Evolutionary conservation across 2,797 vertebrate species (phyloP).

Genomic region (Acestrorhynchus altus): DNA sequence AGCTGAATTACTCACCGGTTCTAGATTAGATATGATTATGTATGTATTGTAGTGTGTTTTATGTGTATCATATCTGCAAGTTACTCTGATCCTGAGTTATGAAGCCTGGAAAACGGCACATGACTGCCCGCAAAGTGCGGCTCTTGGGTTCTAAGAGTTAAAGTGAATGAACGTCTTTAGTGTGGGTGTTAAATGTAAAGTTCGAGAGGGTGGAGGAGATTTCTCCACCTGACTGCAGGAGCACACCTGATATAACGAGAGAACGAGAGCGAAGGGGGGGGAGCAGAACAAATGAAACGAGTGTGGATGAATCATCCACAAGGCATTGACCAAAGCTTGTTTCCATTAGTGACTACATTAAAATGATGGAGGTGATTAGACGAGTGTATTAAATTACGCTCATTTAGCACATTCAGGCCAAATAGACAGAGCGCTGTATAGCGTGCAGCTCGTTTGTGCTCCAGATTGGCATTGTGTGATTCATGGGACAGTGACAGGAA

Average conservation of each 20-base stretch:
- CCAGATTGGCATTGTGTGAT: background rate
- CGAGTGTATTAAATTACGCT: slow-evolving; percentile 28
- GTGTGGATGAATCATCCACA: slow-evolving; percentile 39
- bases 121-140: too few species aligned
- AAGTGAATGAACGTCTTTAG: slow-evolving; percentile 17
- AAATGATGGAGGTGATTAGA: slow-evolving; percentile 52
- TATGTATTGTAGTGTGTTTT: too few species aligned
- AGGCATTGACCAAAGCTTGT: slow-evolving; percentile 31
- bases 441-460: background rate
- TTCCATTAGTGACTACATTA: slow-evolving; percentile 48
- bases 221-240: background rate
- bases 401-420: slow-evolving; percentile 33
- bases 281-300: slow-evolving; percentile 27
- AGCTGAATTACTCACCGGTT: too few species aligned
- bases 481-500: slow-evolving; percentile 11
- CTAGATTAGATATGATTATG: too few species aligned
- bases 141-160: too few species aligned
- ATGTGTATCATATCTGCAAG: too few species aligned
- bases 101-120: too few species aligned
- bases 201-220: background rate
- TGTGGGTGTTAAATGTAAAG: background rate
- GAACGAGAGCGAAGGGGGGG: slow-evolving; percentile 4
- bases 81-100: too few species aligned
- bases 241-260: background rate
- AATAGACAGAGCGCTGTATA: slow-evolving; percentile 8